phyloP scores from a whole-genome alignment of 2,113 vertebrate species.

The Dipodomys stephensi region DNA sequence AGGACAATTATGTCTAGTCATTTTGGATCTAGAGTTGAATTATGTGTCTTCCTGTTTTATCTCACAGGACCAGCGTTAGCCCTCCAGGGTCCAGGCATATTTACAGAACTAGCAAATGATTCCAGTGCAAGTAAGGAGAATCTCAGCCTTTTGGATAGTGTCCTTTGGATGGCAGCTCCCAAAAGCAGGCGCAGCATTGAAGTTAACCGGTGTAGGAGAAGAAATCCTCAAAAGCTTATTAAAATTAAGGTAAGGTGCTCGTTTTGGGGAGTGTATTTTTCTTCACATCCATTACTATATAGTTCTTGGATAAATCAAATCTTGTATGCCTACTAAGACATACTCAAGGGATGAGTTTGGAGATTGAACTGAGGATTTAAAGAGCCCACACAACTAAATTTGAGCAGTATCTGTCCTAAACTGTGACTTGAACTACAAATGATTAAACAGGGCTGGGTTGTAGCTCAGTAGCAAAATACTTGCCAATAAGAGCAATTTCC shows the following conservation, averaged over 20 bases:
- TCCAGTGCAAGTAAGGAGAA: not conserved
- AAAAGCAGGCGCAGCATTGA: conserved; percentile 96
- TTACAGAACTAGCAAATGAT: conserved; percentile 69
- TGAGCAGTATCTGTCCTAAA: not conserved
- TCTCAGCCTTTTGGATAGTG: conserved; percentile 84
- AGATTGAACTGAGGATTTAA: not conserved
- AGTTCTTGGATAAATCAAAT: not conserved
- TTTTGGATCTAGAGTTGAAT: conserved; percentile 30
- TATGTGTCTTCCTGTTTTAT: conserved; percentile 4
- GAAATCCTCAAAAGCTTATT: conserved; percentile 89
- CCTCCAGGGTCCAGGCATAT: conserved; percentile 82
- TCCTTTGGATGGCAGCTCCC: conserved; percentile 97
- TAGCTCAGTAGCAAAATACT: too few species aligned
- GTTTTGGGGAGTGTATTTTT: conserved; percentile 18
- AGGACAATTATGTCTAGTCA: conserved; percentile 16
- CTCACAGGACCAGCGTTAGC: conserved; percentile 89
- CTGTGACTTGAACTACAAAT: not conserved
- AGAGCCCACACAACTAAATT: not conserved
- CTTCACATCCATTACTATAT: not conserved
- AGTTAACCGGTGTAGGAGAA: conserved; percentile 94
- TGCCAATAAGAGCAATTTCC: too few species aligned
- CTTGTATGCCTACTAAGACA: not conserved
- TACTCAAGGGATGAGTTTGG: conserved; percentile 3
- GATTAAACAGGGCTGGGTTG: not conserved
- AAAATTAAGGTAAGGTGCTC: conserved; percentile 90